Percentiles rank a stretch among this genome's conserved stretches.
These are phyloP conservation scores for Miniopterus natalensis DNA, from an alignment of 2,113 vertebrate species.

Conservation along the genomic window DNA sequence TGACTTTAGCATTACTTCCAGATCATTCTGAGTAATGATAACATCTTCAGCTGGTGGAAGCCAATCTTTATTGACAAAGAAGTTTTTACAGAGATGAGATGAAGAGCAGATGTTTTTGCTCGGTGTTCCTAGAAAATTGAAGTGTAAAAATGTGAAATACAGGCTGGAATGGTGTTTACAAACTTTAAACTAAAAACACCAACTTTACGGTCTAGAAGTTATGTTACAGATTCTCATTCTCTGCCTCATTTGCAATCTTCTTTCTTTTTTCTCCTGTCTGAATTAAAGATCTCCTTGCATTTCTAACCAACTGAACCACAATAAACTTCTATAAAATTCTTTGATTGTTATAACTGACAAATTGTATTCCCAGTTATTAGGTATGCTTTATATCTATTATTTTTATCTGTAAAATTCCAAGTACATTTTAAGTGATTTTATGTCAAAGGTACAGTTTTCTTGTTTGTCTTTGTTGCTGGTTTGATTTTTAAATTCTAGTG, in stretches of 20 bases:
- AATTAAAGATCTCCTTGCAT: background rate
- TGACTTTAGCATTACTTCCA: slow-evolving; percentile 84
- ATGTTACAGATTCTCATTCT: background rate
- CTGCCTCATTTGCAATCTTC: background rate
- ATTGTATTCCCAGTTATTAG: background rate
- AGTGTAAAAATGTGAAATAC: background rate
- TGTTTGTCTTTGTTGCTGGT: background rate
- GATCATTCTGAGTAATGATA: slow-evolving; percentile 86
- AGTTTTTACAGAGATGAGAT: slow-evolving; percentile 80
- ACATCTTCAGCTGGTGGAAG: slow-evolving; percentile 83
- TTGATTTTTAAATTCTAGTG: background rate
- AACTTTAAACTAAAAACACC: background rate
- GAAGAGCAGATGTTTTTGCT: slow-evolving; percentile 66
- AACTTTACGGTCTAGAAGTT: background rate
- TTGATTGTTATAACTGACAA: background rate
- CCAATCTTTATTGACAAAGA: slow-evolving; percentile 90
- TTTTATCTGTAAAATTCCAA: background rate
- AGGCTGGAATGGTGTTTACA: background rate
- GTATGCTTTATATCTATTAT: background rate
- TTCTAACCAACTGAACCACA: background rate
- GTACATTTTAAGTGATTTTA: slow-evolving; percentile 14
- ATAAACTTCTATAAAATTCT: background rate
- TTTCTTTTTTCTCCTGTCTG: background rate
- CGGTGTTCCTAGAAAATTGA: background rate
- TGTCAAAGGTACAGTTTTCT: background rate